Evolutionary conservation across 1,140 invertebrate species (phyloP).

Genomic region (Neotoxoptera formosana): DNA sequence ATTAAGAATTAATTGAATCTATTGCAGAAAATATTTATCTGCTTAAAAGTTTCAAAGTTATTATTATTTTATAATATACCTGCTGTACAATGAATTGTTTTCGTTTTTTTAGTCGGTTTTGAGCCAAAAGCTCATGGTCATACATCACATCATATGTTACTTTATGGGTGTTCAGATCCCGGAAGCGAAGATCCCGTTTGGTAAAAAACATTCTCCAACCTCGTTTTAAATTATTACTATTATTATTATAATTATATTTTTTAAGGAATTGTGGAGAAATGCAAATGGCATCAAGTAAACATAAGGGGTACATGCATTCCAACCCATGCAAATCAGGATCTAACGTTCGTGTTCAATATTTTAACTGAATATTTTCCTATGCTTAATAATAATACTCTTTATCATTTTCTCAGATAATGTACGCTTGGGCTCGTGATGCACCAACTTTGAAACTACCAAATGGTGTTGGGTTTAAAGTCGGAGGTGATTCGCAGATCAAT

Average conservation of each 20-base stretch:
- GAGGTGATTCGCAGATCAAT: constrained; percentile 74
- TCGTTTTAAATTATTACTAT: not conserved
- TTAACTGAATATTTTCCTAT: not conserved
- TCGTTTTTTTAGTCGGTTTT: constrained; percentile 79
- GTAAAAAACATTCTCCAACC: constrained; percentile 66
- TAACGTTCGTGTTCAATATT: constrained; percentile 68
- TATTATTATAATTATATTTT: constrained; percentile 59
- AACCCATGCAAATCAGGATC: constrained; percentile 76
- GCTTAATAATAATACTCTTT: not conserved
- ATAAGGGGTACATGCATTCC: constrained; percentile 64
- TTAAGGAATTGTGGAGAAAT: constrained; percentile 92
- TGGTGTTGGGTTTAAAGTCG: constrained; percentile 84
- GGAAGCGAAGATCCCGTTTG: constrained; percentile 81
- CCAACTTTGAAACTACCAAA: constrained; percentile 83
- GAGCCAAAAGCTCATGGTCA: constrained; percentile 90
- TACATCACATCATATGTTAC: constrained; percentile 93
- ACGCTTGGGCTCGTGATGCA: constrained; percentile 97
- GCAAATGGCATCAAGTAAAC: constrained; percentile 67
- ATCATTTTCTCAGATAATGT: constrained; percentile 77
- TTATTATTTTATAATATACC: not conserved
- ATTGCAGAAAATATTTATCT: not conserved
- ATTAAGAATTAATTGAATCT: not conserved
- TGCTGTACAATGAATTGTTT: not conserved
- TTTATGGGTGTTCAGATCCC: constrained; percentile 91
- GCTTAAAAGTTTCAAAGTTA: not conserved